Conservation (phyloP, 2,888 invertebrate genomes). For the Allolobophora icterica region DNA sequence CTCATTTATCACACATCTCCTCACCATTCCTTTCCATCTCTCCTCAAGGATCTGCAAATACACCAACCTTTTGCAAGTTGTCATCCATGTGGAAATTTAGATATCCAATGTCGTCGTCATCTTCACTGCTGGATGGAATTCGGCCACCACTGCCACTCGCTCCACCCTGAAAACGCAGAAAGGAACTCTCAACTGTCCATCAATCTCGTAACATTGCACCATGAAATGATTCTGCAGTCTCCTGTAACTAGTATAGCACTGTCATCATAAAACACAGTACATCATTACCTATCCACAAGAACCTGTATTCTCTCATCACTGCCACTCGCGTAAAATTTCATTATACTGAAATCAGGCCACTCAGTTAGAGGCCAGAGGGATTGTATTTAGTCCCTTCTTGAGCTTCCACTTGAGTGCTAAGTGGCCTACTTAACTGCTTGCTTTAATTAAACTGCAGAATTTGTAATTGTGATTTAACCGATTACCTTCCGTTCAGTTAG, state of each 20-base stretch:
- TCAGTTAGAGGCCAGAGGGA: too few relatives aligned
- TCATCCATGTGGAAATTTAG: constrained; percentile 69
- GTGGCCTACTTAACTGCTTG: neutral
- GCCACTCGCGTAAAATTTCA: too few relatives aligned
- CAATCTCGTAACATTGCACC: neutral
- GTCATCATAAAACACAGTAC: neutral
- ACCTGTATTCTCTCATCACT: neutral
- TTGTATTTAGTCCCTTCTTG: too few relatives aligned
- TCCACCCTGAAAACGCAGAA: constrained; percentile 1
- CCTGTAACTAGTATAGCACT: too few relatives aligned
- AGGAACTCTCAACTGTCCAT: neutral
- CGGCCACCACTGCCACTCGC: neutral
- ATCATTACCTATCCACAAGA: neutral
- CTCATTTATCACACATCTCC: too few relatives aligned
- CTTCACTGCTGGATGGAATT: constrained; percentile 66
- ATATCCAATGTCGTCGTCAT: constrained; percentile 69
- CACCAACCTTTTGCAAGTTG: constrained; percentile 68
- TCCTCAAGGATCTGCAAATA: neutral
- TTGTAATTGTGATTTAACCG: neutral
- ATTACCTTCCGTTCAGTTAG: neutral
- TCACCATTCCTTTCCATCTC: too few relatives aligned
- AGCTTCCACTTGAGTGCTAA: too few relatives aligned
- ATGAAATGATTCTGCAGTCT: neutral
- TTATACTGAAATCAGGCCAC: too few relatives aligned
- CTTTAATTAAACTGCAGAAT: neutral